Evolutionary conservation across 1,140 invertebrate genomes (phyloP).

Genomic region (Lysiphlebus fabarum): DNA sequence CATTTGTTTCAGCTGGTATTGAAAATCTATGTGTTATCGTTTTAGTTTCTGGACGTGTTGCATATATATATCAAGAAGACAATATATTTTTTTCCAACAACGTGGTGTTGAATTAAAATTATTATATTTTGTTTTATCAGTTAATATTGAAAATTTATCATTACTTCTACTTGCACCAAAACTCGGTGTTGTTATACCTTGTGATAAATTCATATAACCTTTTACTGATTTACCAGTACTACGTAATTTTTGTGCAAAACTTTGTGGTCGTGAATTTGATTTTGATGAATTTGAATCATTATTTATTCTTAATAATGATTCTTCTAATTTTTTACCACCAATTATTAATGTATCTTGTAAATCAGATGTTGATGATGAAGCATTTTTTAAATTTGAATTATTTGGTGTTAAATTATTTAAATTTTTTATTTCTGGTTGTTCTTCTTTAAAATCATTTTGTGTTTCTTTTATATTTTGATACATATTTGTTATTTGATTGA

Average conservation of each 20-base stretch:
- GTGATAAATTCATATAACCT: constrained; percentile 69
- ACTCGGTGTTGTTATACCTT: constrained; percentile 70
- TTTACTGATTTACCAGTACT: constrained; percentile 81
- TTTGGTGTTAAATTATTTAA: constrained; percentile 51
- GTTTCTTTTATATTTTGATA: constrained; percentile 96
- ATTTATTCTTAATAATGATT: constrained; percentile 49
- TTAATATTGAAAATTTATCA: constrained; percentile 57
- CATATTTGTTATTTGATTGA: constrained; percentile 97
- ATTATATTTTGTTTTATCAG: constrained; percentile 55
- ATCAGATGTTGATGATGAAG: constrained; percentile 64
- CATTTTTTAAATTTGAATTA: constrained; percentile 51
- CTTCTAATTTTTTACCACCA: constrained; percentile 49
- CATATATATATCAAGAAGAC: constrained; percentile 88
- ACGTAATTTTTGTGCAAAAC: constrained; percentile 79
- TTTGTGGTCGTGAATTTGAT: constrained; percentile 70
- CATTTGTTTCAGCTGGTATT: constrained; percentile 45
- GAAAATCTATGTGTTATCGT: constrained; percentile 69
- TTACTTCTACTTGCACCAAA: constrained; percentile 61
- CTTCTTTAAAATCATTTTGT: constrained; percentile 80
- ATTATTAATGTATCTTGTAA: constrained; percentile 59
- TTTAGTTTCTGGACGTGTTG: constrained; percentile 90
- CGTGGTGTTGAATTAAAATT: constrained; percentile 63
- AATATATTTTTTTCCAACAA: constrained; percentile 94
- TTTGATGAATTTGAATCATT: constrained; percentile 47
- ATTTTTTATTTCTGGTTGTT: constrained; percentile 57